Evolutionary conservation across 2,888 invertebrate genomes (phyloP).

Genomic region (Dynastes maya): DNA sequence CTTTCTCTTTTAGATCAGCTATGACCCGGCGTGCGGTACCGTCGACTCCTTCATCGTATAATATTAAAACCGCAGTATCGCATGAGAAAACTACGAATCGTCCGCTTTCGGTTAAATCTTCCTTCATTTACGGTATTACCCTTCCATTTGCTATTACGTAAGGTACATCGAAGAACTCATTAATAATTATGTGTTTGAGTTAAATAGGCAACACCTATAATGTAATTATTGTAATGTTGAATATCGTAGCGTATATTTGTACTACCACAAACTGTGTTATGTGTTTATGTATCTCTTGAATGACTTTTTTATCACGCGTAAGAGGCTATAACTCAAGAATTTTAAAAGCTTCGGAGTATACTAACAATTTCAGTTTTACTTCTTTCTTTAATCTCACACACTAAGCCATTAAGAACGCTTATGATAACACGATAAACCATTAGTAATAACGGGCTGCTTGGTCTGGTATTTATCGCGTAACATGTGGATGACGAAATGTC

Average conservation of each 20-base stretch:
- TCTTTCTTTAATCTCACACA: slow-evolving; percentile 31
- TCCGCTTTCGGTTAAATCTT: not conserved
- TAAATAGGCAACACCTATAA: too few relatives aligned
- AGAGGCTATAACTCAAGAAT: slow-evolving; percentile 51
- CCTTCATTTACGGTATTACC: not conserved
- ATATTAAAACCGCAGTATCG: not conserved
- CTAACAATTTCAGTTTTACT: slow-evolving; percentile 27
- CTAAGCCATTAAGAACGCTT: slow-evolving; percentile 32
- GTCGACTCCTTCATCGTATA: not conserved
- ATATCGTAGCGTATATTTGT: not conserved
- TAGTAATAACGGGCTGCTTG: slow-evolving; percentile 20
- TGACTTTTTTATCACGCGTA: slow-evolving; percentile 36
- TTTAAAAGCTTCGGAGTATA: slow-evolving; percentile 51
- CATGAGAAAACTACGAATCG: slow-evolving; percentile 28
- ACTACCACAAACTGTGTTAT: not conserved
- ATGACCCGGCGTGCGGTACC: slow-evolving; percentile 17
- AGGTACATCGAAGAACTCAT: not conserved
- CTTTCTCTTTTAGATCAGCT: slow-evolving; percentile 40
- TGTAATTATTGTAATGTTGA: too few relatives aligned
- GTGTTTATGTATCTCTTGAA: not conserved
- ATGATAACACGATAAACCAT: slow-evolving; percentile 33
- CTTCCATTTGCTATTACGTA: slow-evolving; percentile 1
- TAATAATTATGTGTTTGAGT: not conserved
- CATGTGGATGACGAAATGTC: slow-evolving; percentile 19
- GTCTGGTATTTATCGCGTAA: slow-evolving; percentile 17